These are phyloP conservation scores for Lumbricus terrestris DNA, from an alignment of 2,888 invertebrate species.

Conservation along the genomic window DNA sequence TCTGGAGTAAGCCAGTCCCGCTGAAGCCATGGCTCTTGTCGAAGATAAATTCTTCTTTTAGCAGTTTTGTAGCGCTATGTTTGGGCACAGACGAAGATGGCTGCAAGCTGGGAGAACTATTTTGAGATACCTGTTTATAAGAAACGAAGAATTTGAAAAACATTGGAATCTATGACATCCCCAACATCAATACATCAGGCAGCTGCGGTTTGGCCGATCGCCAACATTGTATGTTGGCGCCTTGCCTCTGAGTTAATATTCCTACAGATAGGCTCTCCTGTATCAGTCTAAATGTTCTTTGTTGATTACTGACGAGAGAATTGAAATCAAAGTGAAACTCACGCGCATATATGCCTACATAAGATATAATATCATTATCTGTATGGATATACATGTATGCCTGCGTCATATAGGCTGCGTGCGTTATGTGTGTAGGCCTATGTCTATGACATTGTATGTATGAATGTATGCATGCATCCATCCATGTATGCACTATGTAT, in stretches of 20 bases:
- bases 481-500: no score
- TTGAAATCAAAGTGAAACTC: neutral
- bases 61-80: neutral
- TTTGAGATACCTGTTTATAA: neutral
- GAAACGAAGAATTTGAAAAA: neutral
- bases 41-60: neutral
- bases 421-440: no score
- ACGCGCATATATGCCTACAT: no score
- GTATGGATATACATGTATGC: no score
- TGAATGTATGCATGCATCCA: no score
- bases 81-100: neutral
- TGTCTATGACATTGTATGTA: no score
- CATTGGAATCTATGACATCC: neutral
- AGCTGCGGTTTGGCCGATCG: neutral
- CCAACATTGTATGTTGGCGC: neutral
- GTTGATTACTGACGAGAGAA: neutral
- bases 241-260: neutral
- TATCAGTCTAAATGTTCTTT: neutral
- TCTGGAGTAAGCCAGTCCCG: neutral
- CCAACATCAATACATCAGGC: neutral
- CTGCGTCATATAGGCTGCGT: no score
- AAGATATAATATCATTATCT: no score
- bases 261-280: neutral
- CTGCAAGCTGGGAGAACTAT: neutral
- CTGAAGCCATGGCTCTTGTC: neutral